phyloP scores from a whole-genome alignment of 64 coral and sea anemone species.

The Dendrophyllia cribrosa region DNA sequence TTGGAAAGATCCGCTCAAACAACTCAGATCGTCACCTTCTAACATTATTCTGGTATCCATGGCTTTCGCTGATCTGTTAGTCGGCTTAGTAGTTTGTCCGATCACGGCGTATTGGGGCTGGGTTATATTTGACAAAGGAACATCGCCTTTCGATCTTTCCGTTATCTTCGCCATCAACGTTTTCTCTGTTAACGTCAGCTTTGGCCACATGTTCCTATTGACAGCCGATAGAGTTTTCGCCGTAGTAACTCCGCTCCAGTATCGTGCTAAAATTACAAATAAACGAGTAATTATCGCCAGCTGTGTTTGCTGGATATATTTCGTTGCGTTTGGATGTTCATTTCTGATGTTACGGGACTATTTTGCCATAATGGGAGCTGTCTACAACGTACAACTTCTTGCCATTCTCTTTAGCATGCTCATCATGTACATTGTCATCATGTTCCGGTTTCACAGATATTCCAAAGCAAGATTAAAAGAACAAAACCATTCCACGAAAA shows the following conservation, averaged over 20 bases:
- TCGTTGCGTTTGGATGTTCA: background rate
- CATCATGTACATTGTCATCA: background rate
- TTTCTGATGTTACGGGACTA: background rate
- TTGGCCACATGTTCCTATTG: slow-evolving; percentile 35
- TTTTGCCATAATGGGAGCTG: slow-evolving; percentile 4
- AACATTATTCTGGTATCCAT: slow-evolving; percentile 46
- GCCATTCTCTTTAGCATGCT: background rate
- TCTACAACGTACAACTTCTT: background rate
- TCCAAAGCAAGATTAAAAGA: background rate
- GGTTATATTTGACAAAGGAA: background rate
- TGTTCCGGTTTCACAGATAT: slow-evolving; percentile 7
- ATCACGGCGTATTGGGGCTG: background rate
- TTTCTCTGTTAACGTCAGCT: background rate
- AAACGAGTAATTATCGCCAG: background rate
- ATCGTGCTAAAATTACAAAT: slow-evolving; percentile 25
- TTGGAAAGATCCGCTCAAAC: slow-evolving; percentile 62
- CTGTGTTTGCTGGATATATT: slow-evolving; percentile 23
- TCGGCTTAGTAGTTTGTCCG: slow-evolving; percentile 23
- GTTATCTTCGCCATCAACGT: background rate
- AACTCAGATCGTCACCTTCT: slow-evolving; percentile 47
- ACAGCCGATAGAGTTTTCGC: slow-evolving; percentile 50
- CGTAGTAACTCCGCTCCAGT: slow-evolving; percentile 12
- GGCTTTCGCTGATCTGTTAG: slow-evolving; percentile 20
- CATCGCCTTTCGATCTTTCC: background rate
- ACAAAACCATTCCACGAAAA: background rate